phyloP scores from a whole-genome alignment of 1,140 invertebrate genomes.

The Papilio polytes region DNA sequence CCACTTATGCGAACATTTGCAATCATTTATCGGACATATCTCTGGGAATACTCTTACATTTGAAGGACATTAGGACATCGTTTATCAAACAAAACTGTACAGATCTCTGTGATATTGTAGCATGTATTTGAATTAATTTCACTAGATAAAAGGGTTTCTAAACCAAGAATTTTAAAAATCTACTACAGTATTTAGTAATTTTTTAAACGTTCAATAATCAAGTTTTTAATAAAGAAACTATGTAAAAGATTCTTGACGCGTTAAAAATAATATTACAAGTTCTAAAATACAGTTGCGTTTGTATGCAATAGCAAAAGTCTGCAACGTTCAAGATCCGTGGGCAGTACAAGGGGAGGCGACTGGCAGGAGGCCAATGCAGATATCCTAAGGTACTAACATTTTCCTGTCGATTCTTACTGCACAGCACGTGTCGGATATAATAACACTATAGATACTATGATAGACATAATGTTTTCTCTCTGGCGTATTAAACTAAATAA shows the following conservation, averaged over 20 bases:
- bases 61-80: not conserved
- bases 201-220: not conserved
- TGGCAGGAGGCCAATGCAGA: conserved; percentile 21
- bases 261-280: not conserved
- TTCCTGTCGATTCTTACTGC: not conserved
- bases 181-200: not conserved
- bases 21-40: not conserved
- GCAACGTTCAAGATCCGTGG: not conserved
- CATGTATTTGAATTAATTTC: too few relatives aligned
- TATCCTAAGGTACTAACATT: not conserved
- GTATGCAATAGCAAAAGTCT: not conserved
- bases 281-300: not conserved
- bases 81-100: not conserved
- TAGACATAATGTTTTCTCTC: too few relatives aligned
- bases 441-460: not conserved
- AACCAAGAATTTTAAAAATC: too few relatives aligned
- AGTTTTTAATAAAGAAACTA: too few relatives aligned
- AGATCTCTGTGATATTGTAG: too few relatives aligned
- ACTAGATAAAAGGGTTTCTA: too few relatives aligned
- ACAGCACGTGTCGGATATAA: not conserved
- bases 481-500: too few relatives aligned
- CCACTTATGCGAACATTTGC: not conserved
- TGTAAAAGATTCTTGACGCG: not conserved
- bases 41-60: not conserved
- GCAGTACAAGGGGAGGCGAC: not conserved